These are phyloP conservation scores for Sanderia malayensis DNA, from an alignment of 30 jellyfish, hydroid and myxozoan species.

Conservation along the genomic window DNA sequence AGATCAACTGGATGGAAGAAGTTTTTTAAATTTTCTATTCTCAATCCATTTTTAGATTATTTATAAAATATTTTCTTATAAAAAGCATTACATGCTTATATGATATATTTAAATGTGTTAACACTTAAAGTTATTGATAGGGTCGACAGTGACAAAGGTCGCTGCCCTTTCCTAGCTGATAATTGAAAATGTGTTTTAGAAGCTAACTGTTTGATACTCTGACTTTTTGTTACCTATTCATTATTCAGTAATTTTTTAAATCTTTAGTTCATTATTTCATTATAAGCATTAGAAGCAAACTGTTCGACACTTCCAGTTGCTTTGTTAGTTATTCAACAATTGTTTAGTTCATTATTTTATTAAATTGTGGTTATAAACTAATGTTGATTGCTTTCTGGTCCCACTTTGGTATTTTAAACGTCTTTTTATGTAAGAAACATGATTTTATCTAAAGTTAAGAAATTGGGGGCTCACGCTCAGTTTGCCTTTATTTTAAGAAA, in stretches of 20 bases:
- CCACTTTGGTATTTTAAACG: background rate
- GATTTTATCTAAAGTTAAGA: background rate
- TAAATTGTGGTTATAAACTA: background rate
- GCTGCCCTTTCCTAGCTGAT: constrained; percentile 1
- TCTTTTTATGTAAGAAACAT: background rate
- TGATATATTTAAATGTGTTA: background rate
- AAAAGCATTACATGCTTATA: background rate
- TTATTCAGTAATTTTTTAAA: background rate
- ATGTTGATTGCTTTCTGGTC: background rate
- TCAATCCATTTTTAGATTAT: background rate
- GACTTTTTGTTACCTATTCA: background rate
- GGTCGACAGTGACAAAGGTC: background rate
- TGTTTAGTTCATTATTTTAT: background rate
- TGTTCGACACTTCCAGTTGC: constrained; percentile 2
- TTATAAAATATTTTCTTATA: background rate
- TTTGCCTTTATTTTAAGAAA: background rate
- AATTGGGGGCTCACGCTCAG: constrained; percentile 2
- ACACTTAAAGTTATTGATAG: background rate
- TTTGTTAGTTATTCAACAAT: background rate
- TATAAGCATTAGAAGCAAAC: background rate
- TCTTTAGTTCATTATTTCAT: background rate
- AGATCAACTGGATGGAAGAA: background rate
- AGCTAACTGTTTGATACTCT: background rate
- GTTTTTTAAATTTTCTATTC: background rate
- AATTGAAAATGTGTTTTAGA: background rate